These are phyloP conservation scores for Drosophila ficusphila DNA, from an alignment of 1,140 invertebrate genomes.

Conservation along the genomic window DNA sequence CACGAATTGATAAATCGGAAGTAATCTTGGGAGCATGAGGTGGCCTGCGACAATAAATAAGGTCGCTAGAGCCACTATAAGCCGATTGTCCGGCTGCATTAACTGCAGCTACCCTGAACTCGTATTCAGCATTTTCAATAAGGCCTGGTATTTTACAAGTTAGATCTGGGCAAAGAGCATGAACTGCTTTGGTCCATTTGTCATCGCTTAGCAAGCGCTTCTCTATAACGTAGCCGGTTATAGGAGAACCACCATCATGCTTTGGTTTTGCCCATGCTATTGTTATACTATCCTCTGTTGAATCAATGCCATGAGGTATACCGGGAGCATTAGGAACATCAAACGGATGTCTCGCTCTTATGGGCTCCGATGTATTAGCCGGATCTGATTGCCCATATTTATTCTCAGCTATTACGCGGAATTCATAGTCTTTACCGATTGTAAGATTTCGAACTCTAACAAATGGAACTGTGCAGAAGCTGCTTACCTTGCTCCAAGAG, in stretches of 20 bases:
- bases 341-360: slow-evolving; percentile 97
- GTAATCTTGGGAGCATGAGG: slow-evolving; percentile 96
- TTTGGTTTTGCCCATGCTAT: slow-evolving; percentile 96
- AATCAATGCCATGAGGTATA: slow-evolving; percentile 92
- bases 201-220: slow-evolving; percentile 94
- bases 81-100: slow-evolving; percentile 97
- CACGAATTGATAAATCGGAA: slow-evolving; percentile 95
- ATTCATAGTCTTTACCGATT: slow-evolving; percentile 97
- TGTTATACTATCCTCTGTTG: slow-evolving; percentile 96
- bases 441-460: slow-evolving; percentile 95
- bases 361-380: slow-evolving; percentile 93
- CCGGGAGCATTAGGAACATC: slow-evolving; percentile 96
- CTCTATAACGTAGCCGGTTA: slow-evolving; percentile 96
- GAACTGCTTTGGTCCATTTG: slow-evolving; percentile 95
- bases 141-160: slow-evolving; percentile 93
- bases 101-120: slow-evolving; percentile 98
- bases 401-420: slow-evolving; percentile 99
- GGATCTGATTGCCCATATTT: slow-evolving; percentile 98
- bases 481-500: slow-evolving; percentile 95
- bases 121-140: slow-evolving; percentile 97
- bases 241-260: slow-evolving; percentile 96
- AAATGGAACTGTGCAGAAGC: slow-evolving; percentile 95
- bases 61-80: slow-evolving; percentile 95
- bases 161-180: slow-evolving; percentile 92
- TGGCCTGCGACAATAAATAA: slow-evolving; percentile 94